Conservation (phyloP, 2,113 vertebrate species). For the Poicephalus meyeri region DNA sequence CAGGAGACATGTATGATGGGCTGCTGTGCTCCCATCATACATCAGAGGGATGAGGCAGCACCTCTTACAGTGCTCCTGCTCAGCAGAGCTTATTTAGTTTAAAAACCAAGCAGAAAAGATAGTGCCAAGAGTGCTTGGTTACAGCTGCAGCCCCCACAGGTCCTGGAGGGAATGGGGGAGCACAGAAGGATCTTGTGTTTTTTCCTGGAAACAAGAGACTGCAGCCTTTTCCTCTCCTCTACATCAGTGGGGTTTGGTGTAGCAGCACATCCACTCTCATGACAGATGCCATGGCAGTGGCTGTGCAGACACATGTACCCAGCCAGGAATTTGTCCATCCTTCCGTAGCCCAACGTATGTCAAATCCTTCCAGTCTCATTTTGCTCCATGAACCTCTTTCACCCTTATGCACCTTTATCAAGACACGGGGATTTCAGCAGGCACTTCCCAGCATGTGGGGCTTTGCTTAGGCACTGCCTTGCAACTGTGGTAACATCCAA, state of each 20-base stretch:
- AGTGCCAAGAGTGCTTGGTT: neutral
- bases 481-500: neutral
- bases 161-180: neutral
- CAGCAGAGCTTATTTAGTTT: neutral
- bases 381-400: neutral
- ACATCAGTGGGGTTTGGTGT: neutral
- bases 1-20: neutral
- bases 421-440: neutral
- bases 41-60: neutral
- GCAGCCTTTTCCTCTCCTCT: neutral
- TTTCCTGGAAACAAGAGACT: neutral
- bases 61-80: neutral
- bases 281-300: neutral
- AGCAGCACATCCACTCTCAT: neutral
- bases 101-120: neutral
- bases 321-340: neutral
- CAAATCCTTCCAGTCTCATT: neutral
- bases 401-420: neutral
- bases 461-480: neutral
- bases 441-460: neutral
- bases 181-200: neutral
- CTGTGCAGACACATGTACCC: neutral
- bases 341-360: neutral
- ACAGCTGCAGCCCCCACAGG: neutral
- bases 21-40: neutral